phyloP scores from a whole-genome alignment of 2,113 vertebrate species.

The Oryzias javanicus region DNA sequence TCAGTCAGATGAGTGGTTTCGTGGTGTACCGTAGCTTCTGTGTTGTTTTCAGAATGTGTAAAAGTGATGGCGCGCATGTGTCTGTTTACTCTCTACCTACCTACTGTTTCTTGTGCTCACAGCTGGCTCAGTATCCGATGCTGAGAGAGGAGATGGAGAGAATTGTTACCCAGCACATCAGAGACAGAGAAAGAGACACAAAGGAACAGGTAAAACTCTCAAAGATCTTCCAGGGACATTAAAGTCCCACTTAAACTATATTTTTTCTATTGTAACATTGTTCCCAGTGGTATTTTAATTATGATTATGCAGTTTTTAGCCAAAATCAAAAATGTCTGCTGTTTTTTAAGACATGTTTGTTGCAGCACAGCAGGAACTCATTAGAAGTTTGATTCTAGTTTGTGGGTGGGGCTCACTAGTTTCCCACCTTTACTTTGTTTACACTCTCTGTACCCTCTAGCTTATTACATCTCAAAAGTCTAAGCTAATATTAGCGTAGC shows the following conservation, averaged over 20 bases:
- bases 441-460: too few species aligned
- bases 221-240: not conserved
- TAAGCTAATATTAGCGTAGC: too few species aligned
- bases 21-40: constrained; percentile 13
- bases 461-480: too few species aligned
- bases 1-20: constrained; percentile 30
- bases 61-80: constrained; percentile 4
- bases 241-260: not conserved
- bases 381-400: too few species aligned
- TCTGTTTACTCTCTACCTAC: constrained; percentile 48
- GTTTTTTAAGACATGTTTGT: too few species aligned
- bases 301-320: too few species aligned
- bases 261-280: too few species aligned
- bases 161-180: constrained; percentile 96
- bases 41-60: constrained; percentile 16
- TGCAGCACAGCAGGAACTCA: too few species aligned
- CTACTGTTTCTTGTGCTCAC: constrained; percentile 66
- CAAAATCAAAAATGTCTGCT: too few species aligned
- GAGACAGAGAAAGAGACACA: constrained; percentile 92
- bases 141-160: constrained; percentile 98
- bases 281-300: too few species aligned
- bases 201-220: constrained; percentile 84
- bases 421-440: too few species aligned
- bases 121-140: constrained; percentile 96
- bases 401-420: too few species aligned